A percentile compares a stretch with the other conserved stretches of the same genome.
Evolutionary conservation across 2,797 vertebrate genomes (phyloP).

Genomic region (Neomorphus geoffroyi): DNA sequence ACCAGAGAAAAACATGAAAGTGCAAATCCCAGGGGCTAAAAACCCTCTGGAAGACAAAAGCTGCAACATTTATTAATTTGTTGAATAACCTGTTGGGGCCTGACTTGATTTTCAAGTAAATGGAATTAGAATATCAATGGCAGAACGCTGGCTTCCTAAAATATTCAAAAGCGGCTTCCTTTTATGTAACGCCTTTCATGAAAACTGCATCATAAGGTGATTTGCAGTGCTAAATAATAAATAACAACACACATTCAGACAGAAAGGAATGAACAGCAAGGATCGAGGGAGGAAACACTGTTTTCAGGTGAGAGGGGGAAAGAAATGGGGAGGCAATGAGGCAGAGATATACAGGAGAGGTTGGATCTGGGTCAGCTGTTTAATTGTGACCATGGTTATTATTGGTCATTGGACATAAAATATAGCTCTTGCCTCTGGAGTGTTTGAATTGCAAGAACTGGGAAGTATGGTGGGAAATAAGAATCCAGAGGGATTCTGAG

Average conservation of each 20-base stretch:
- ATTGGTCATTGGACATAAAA: slow-evolving; percentile 59
- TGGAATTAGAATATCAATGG: slow-evolving; percentile 60
- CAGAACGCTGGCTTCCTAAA: slow-evolving; percentile 6
- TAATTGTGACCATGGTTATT: slow-evolving; percentile 59
- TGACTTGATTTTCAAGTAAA: slow-evolving; percentile 57
- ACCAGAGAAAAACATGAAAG: slow-evolving; percentile 44
- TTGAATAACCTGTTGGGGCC: slow-evolving; percentile 64
- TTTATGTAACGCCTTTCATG: slow-evolving; percentile 57
- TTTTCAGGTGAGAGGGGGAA: slow-evolving; percentile 32
- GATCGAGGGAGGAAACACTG: slow-evolving; percentile 18
- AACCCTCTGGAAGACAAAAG: slow-evolving; percentile 56
- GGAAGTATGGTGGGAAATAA: neutral
- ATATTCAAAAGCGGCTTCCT: slow-evolving; percentile 55
- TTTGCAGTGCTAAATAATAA: slow-evolving; percentile 71
- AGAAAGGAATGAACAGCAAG: slow-evolving; percentile 49
- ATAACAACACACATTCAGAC: slow-evolving; percentile 53
- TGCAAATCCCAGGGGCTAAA: slow-evolving; percentile 47
- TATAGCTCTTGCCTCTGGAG: neutral
- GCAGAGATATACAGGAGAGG: slow-evolving; percentile 58
- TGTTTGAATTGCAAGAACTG: neutral
- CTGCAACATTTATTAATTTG: slow-evolving; percentile 62
- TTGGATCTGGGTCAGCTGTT: slow-evolving; percentile 64
- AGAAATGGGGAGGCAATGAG: slow-evolving; percentile 63
- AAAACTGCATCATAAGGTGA: slow-evolving; percentile 41
- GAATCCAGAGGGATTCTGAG: neutral